A percentile compares a stretch with the other conserved stretches of the same genome.
phyloP scores from a whole-genome alignment of 2,888 invertebrate species.

The Atethmia centrago region DNA sequence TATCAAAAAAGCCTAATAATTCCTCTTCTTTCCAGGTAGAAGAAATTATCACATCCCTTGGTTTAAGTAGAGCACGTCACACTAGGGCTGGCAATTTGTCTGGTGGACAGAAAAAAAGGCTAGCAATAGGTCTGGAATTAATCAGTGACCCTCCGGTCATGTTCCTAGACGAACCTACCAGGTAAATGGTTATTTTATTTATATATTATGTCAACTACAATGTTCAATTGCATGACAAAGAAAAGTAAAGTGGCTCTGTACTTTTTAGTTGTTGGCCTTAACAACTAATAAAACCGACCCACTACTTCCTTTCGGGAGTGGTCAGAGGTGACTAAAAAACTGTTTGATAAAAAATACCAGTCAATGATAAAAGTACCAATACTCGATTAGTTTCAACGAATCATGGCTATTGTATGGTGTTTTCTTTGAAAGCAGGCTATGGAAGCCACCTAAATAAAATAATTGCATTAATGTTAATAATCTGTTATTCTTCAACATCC shows the following conservation, averaged over 20 bases:
- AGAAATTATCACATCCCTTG: slow-evolving; percentile 94
- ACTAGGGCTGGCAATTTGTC: slow-evolving; percentile 94
- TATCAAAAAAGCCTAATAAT: slow-evolving; percentile 16
- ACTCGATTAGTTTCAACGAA: background rate
- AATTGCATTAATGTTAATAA: slow-evolving; percentile 4
- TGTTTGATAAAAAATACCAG: slow-evolving; percentile 22
- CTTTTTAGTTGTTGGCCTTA: slow-evolving; percentile 43
- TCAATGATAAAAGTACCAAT: slow-evolving; percentile 26
- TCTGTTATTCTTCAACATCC: too few species aligned
- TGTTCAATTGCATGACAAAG: slow-evolving; percentile 25
- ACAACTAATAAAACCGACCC: slow-evolving; percentile 41
- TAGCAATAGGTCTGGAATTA: slow-evolving; percentile 97
- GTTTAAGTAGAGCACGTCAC: slow-evolving; percentile 92
- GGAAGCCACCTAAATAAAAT: background rate
- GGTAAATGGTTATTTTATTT: slow-evolving; percentile 90
- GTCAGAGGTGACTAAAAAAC: slow-evolving; percentile 38
- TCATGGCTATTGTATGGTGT: background rate
- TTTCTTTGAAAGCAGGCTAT: background rate
- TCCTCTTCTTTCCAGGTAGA: slow-evolving; percentile 91
- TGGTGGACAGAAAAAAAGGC: slow-evolving; percentile 97
- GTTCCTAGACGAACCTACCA: slow-evolving; percentile 98
- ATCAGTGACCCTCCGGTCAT: slow-evolving; percentile 97
- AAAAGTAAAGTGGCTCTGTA: slow-evolving; percentile 25
- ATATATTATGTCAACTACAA: slow-evolving; percentile 17
- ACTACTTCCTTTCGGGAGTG: slow-evolving; percentile 47